Evolutionary conservation across 2,797 vertebrate genomes (phyloP), one percentile per base, ranked within the genome.

Genomic region (Propithecus perrieri): DNA sequence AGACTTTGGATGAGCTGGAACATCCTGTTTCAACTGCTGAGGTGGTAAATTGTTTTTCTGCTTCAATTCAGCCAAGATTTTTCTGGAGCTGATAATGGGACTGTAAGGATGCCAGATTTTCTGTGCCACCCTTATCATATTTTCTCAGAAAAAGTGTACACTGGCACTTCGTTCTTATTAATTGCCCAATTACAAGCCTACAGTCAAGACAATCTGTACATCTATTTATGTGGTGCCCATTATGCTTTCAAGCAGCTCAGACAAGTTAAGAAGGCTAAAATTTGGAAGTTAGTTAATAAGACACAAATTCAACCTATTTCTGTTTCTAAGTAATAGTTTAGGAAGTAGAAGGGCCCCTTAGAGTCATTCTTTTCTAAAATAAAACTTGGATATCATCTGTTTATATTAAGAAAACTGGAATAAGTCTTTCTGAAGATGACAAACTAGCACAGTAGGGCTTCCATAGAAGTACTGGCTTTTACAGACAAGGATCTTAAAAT

Each of bases 11-110:
- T 94, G 96, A 97, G 38, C 63, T 92, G 94, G 79, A 96, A 96
- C 90, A 97, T 94, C 92, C 93, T 95, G 87, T 87, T 97, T 97
- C 95, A 97, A 76, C 90, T 96, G 97, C 91, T 98, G 97, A 97
- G 96, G 97, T 98, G 97, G 93, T 83, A 98, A 98, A 98, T 98
- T 98, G 96, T 92, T 98, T 98, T 98, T 98, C 97, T 98, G 97
- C 97, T 98, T 98, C 97, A 97, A 57, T 98, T 97, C 96, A 97
- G 94, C 83, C 53, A 94, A 97, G 93, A 97, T 92, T 97, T 97
- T 96, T 97, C 87, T 92, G 97, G 95, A 96, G 89, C 85, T 4
- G 81, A 94, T 97, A 97, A 97, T 97, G 80, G 91, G 93, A 88
- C 94, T 95, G 85, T 92, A 88, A 95, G 90, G 81, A 84, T 95